A percentile compares a stretch with the other conserved stretches of the same genome.
These are phyloP conservation scores for Puntigrus tetrazona DNA, from an alignment of 2,113 vertebrate genomes.

Conservation along the genomic window DNA sequence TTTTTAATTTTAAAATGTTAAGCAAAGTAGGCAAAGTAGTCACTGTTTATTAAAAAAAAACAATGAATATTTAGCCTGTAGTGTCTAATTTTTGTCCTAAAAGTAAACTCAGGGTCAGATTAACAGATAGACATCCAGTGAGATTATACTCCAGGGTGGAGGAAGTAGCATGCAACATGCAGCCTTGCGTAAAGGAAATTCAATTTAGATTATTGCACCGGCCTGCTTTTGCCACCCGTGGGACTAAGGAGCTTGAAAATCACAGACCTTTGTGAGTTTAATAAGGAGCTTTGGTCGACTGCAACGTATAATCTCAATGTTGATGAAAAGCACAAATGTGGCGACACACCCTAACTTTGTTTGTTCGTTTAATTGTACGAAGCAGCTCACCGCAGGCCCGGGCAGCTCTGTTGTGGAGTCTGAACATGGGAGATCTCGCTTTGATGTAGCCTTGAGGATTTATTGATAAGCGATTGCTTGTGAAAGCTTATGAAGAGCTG, in stretches of 20 bases:
- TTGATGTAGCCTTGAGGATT: constrained; percentile 32
- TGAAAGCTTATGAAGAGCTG: neutral
- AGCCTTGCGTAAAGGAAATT: constrained; percentile 54
- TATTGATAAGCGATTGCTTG: constrained; percentile 46
- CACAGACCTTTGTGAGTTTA: constrained; percentile 31
- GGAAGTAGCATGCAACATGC: constrained; percentile 8
- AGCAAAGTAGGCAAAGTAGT: neutral
- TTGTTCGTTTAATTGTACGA: constrained; percentile 10
- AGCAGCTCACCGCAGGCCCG: neutral
- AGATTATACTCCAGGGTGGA: constrained; percentile 23
- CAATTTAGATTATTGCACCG: constrained; percentile 59
- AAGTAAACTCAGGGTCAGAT: constrained; percentile 41
- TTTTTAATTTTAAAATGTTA: neutral
- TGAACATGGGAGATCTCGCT: constrained; percentile 18
- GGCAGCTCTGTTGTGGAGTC: neutral
- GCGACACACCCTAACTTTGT: constrained; percentile 18
- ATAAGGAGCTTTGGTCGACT: constrained; percentile 41
- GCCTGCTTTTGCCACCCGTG: constrained; percentile 30
- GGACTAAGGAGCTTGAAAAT: constrained; percentile 33
- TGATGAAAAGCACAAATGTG: constrained; percentile 36
- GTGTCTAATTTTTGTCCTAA: neutral
- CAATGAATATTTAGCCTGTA: neutral
- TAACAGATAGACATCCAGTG: constrained; percentile 35
- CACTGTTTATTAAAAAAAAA: too few relatives aligned
- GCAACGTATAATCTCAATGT: constrained; percentile 35